Conservation (phyloP, 2,888 invertebrate genomes). For the Brachyopa scutellaris region DNA sequence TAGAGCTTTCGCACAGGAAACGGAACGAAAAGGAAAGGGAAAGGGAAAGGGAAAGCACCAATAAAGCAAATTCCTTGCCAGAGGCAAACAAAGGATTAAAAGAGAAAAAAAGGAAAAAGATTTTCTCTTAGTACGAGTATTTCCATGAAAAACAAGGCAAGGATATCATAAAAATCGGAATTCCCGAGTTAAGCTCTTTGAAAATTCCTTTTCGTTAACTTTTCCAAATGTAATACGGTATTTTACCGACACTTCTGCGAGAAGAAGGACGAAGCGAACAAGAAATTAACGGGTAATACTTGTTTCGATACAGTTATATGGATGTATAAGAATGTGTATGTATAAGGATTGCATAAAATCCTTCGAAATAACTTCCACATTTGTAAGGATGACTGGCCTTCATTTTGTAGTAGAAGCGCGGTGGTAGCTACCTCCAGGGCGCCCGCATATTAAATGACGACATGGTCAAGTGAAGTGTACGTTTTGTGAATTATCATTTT, state of each 20-base stretch:
- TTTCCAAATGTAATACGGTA: not conserved
- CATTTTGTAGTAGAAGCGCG: not conserved
- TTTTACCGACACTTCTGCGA: not conserved
- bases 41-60: constrained; percentile 28
- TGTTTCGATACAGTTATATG: not conserved
- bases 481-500: not conserved
- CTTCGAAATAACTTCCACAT: not conserved
- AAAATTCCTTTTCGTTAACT: not conserved
- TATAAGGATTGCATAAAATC: not conserved
- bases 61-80: constrained; percentile 32
- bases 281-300: not conserved
- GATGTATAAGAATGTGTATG: not conserved
- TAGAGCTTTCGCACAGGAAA: not conserved
- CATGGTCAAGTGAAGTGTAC: constrained; percentile 37
- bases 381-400: constrained; percentile 23
- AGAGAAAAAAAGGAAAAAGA: not conserved
- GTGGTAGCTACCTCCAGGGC: not conserved
- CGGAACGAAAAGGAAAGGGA: too few relatives aligned
- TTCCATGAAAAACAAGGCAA: constrained; percentile 2
- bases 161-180: constrained; percentile 6
- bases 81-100: constrained; percentile 1
- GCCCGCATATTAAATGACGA: constrained; percentile 6
- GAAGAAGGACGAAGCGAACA: too few relatives aligned
- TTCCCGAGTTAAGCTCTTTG: not conserved
- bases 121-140: not conserved